Conservation (phyloP, 2,888 invertebrate genomes). For the Drosophila neoperkinsi region DNA sequence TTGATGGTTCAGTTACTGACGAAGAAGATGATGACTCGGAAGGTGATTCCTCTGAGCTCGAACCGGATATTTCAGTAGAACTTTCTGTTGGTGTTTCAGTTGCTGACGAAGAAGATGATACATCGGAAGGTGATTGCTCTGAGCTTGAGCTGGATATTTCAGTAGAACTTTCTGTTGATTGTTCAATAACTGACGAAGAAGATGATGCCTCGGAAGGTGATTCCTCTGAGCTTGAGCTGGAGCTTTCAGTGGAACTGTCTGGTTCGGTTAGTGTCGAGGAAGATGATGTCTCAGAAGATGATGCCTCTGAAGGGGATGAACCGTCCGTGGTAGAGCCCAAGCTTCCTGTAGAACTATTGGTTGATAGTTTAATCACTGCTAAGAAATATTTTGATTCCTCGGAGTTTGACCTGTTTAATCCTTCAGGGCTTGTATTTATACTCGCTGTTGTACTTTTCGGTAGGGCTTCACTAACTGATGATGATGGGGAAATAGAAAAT, state of each 20-base stretch:
- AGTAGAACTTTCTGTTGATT: no score
- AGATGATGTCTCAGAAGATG: neutral
- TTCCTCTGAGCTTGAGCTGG: neutral
- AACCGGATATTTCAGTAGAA: neutral
- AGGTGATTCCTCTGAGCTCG: neutral
- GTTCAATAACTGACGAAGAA: no score
- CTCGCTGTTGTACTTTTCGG: neutral
- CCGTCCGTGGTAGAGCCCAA: neutral
- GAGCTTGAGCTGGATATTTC: no score
- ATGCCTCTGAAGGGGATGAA: neutral
- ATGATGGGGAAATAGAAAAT: neutral
- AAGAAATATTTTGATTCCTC: neutral
- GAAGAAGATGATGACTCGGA: neutral
- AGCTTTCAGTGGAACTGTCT: neutral
- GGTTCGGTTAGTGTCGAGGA: neutral
- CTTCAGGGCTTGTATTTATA: neutral
- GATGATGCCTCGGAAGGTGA: neutral
- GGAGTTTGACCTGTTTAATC: neutral
- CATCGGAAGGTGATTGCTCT: no score
- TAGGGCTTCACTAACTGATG: neutral
- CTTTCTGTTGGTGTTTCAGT: slow-evolving; percentile 3
- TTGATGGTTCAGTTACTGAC: neutral
- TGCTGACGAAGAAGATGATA: slow-evolving; percentile 7
- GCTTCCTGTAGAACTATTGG: neutral
- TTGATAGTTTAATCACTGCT: neutral